Conservation (phyloP, 1,140 invertebrate genomes). For the Rhagoletis zephyria region DNA sequence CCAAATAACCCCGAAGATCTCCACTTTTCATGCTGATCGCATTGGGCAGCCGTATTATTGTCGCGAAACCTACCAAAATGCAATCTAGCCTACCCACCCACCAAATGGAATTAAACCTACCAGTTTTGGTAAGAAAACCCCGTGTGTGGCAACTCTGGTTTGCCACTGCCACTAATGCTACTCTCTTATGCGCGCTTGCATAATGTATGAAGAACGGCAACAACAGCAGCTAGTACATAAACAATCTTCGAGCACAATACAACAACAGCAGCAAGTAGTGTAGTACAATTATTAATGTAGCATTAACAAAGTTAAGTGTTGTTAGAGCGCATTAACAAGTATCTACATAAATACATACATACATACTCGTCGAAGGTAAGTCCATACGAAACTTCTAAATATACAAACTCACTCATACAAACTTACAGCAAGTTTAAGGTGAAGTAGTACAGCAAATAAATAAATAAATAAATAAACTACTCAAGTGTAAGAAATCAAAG, state of each 20-base stretch:
- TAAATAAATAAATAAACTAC: constrained; percentile 41
- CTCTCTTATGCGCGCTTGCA: constrained; percentile 22
- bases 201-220: constrained; percentile 20
- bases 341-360: no score
- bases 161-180: neutral
- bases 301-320: constrained; percentile 51
- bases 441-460: constrained; percentile 21
- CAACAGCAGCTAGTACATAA: neutral
- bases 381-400: neutral
- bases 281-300: constrained; percentile 48
- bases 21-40: no score
- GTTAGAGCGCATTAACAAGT: constrained; percentile 22
- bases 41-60: no score
- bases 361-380: neutral
- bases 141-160: neutral
- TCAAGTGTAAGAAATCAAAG: constrained; percentile 46
- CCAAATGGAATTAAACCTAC: no score
- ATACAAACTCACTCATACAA: neutral
- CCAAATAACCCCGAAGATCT: no score
- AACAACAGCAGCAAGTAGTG: neutral
- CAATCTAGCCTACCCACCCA: no score
- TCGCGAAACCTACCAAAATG: no score
- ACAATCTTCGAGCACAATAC: neutral
- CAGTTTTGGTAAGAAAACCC: no score
- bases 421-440: neutral